Conservation (phyloP, 2,797 vertebrate genomes). For the Propithecus deckenii region DNA sequence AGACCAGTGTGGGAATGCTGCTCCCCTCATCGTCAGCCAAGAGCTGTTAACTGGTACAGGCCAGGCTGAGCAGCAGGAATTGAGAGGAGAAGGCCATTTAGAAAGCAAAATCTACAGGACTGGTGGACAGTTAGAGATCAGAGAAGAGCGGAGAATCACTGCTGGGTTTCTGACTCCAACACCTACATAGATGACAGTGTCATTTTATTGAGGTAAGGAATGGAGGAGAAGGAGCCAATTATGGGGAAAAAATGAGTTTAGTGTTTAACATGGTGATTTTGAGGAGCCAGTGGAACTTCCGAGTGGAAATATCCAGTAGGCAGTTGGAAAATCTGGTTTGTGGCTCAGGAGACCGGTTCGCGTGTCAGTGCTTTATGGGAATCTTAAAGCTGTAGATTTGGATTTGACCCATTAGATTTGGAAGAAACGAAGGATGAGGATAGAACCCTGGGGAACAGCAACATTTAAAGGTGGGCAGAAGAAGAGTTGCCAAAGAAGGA, state of each 20-base stretch:
- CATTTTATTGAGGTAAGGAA: neutral
- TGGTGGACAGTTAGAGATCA: neutral
- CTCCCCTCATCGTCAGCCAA: neutral
- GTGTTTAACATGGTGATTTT: neutral
- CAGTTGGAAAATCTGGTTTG: neutral
- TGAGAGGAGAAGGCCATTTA: neutral
- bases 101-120: neutral
- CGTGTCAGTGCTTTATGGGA: neutral
- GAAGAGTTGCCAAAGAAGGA: neutral
- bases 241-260: neutral
- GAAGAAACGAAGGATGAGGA: neutral
- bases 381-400: neutral
- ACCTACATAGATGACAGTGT: neutral
- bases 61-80: neutral
- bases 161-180: neutral
- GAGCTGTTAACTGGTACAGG: neutral
- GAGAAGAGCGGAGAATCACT: neutral
- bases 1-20: neutral
- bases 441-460: neutral
- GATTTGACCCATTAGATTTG: neutral
- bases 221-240: neutral
- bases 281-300: neutral
- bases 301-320: neutral
- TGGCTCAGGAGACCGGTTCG: neutral
- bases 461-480: neutral